These are phyloP conservation scores for Callospermophilus lateralis DNA, from an alignment of 2,113 vertebrate genomes.

Conservation along the genomic window DNA sequence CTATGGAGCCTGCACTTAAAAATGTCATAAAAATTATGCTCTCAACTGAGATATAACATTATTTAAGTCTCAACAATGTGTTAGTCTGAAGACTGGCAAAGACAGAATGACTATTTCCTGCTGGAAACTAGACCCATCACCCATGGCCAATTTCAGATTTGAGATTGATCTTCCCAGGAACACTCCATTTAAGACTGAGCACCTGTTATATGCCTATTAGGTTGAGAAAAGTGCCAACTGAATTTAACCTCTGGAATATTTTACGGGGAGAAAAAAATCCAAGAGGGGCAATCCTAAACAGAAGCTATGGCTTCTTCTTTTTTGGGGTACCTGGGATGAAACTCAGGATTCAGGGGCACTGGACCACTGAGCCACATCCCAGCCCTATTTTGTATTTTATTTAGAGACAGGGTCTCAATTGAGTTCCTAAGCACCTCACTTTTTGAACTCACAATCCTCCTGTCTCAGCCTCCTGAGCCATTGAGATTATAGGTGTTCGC, in stretches of 20 bases:
- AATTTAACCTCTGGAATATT: neutral
- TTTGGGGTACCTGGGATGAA: too few species aligned
- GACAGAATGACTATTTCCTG: slow-evolving; percentile 19
- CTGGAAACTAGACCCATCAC: neutral
- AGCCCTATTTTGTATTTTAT: too few species aligned
- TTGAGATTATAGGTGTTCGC: too few species aligned
- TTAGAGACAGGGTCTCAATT: too few species aligned
- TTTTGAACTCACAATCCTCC: too few species aligned
- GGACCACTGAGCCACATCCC: too few species aligned
- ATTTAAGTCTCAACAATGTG: slow-evolving; percentile 48
- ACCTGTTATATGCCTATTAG: neutral
- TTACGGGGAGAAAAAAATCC: neutral
- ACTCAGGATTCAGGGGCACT: too few species aligned
- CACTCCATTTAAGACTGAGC: neutral
- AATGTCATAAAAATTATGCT: slow-evolving; percentile 30
- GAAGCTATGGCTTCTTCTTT: neutral
- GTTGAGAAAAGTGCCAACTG: neutral
- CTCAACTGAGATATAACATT: neutral
- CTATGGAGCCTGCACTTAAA: neutral
- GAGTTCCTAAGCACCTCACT: too few species aligned
- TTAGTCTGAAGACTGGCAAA: slow-evolving; percentile 12
- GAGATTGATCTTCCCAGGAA: neutral
- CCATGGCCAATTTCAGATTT: slow-evolving; percentile 2
- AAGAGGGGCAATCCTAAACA: neutral
- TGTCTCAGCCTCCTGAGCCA: too few species aligned